Percentiles rank a stretch among this genome's conserved stretches.
Evolutionary conservation across 2,113 vertebrate species (phyloP).

Genomic region (Steatornis caripensis): DNA sequence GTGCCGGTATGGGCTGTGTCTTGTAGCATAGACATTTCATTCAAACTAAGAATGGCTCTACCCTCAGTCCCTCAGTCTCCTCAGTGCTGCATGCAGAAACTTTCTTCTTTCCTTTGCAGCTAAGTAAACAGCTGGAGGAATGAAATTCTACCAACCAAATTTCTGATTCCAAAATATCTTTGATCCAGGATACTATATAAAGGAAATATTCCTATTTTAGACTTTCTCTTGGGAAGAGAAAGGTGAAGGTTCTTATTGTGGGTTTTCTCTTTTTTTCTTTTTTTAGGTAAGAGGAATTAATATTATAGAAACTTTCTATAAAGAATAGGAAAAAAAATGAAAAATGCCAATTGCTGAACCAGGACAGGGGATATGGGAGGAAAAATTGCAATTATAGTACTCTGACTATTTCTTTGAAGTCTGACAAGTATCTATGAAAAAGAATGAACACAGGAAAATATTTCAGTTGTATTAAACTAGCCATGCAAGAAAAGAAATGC

Average conservation of each 20-base stretch:
- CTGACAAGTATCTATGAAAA: background rate
- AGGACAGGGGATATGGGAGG: background rate
- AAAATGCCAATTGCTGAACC: constrained; percentile 18
- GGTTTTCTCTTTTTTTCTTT: background rate
- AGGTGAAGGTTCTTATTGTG: background rate
- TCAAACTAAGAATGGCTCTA: background rate
- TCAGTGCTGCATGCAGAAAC: background rate
- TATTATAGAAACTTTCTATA: background rate
- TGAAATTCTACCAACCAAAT: background rate
- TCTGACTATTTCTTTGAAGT: constrained; percentile 22
- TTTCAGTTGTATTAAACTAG: background rate
- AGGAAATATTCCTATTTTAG: background rate
- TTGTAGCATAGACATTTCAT: background rate
- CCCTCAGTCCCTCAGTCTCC: background rate
- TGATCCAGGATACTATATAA: background rate
- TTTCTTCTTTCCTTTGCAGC: background rate
- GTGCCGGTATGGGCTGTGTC: background rate
- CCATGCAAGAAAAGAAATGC: constrained; percentile 8
- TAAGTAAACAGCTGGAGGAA: background rate
- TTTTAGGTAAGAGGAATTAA: background rate
- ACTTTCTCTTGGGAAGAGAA: background rate
- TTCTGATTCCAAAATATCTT: background rate
- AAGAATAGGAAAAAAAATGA: constrained; percentile 10
- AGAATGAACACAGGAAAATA: background rate
- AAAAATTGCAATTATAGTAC: background rate